These are phyloP conservation scores for Dermochelys coriacea DNA, from an alignment of 2,797 vertebrate genomes.

Conservation along the genomic window DNA sequence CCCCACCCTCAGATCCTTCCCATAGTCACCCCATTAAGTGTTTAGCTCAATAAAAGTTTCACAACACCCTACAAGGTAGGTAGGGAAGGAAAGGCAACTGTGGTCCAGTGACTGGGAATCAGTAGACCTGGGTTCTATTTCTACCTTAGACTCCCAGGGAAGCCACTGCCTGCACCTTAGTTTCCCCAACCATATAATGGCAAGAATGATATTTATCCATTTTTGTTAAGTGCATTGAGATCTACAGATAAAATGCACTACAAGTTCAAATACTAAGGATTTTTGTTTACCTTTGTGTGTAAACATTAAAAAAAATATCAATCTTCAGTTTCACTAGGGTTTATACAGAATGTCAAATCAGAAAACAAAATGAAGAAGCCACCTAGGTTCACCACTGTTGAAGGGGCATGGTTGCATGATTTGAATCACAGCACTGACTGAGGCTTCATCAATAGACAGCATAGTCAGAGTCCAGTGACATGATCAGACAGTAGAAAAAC, in stretches of 20 bases:
- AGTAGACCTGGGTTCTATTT: background rate
- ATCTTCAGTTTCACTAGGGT: background rate
- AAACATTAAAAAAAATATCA: background rate
- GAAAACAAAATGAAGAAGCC: background rate
- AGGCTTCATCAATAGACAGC: background rate
- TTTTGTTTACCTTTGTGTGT: background rate
- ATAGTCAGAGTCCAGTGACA: background rate
- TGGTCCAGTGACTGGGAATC: background rate
- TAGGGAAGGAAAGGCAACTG: background rate
- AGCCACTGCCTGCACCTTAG: background rate
- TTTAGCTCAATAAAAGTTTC: background rate
- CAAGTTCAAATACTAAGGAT: background rate
- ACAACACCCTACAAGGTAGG: background rate
- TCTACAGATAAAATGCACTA: background rate
- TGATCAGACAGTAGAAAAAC: background rate
- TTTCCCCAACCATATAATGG: rapidly evolving
- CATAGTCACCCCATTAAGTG: background rate
- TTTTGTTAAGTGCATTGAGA: slow-evolving; percentile 1
- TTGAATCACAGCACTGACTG: background rate
- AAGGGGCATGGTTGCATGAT: background rate
- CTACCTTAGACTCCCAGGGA: background rate
- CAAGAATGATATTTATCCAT: background rate
- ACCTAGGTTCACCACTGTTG: background rate
- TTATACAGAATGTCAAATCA: background rate
- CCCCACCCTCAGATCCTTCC: background rate